Conservation (phyloP, 2,113 vertebrate genomes). For the Scomber scombrus region DNA sequence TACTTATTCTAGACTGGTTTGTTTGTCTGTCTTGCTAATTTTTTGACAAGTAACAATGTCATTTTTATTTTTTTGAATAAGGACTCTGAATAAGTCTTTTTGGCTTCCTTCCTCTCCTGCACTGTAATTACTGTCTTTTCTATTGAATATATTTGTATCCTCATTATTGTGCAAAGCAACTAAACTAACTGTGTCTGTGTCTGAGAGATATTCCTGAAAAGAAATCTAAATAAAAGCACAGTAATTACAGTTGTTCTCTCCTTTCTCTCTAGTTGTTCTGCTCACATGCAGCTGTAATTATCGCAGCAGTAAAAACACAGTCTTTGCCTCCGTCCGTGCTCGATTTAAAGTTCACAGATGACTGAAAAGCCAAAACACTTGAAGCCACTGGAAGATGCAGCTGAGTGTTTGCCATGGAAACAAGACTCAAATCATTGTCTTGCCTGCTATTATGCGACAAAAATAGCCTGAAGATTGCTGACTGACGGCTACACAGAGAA, state of each 20-base stretch:
- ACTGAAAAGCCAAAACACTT: constrained; percentile 43
- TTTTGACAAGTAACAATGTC: too few species aligned
- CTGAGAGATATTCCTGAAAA: neutral
- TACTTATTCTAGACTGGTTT: too few species aligned
- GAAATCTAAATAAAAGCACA: neutral
- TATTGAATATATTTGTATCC: too few species aligned
- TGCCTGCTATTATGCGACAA: constrained; percentile 44
- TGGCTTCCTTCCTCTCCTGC: too few species aligned
- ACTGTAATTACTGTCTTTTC: too few species aligned
- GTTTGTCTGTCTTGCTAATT: neutral
- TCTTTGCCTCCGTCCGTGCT: constrained; percentile 9
- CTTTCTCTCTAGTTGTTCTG: neutral
- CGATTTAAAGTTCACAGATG: constrained; percentile 37
- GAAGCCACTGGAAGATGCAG: constrained; percentile 32
- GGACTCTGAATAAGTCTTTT: too few species aligned
- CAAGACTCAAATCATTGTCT: constrained; percentile 54
- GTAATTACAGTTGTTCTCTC: neutral
- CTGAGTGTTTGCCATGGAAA: constrained; percentile 75
- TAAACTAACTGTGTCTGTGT: neutral
- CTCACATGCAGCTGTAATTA: constrained; percentile 15
- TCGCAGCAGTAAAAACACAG: neutral
- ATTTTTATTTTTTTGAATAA: too few species aligned
- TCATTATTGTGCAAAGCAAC: too few species aligned
- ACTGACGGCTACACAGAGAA: constrained; percentile 15
- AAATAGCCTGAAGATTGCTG: constrained; percentile 40